A percentile compares a stretch with the other conserved stretches of the same genome.
phyloP scores from a whole-genome alignment of 2,113 vertebrate genomes.

The Dipodomys merriami region DNA sequence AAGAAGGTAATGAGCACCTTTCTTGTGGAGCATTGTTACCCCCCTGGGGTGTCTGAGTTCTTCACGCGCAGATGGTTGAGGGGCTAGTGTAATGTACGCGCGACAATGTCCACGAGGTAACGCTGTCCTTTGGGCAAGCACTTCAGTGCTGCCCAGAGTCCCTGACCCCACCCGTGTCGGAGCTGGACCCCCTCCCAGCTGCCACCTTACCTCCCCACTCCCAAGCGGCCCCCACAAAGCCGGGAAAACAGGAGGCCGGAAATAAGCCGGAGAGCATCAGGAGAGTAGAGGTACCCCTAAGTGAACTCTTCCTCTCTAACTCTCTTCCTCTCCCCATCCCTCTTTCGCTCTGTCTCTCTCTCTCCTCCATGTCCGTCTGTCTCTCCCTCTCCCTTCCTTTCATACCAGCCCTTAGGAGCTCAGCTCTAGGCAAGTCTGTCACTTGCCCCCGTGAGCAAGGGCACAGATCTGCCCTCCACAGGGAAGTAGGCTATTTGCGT shows the following conservation, averaged over 20 bases:
- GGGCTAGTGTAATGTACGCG: no score
- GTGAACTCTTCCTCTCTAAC: not conserved
- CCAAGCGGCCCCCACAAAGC: not conserved
- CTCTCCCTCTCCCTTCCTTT: no score
- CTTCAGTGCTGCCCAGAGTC: not conserved
- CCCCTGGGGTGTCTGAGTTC: no score
- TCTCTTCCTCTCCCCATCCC: no score
- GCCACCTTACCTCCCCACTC: not conserved
- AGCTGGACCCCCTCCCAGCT: no score
- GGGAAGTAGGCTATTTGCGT: not conserved
- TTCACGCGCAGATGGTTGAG: no score
- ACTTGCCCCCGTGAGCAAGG: not conserved
- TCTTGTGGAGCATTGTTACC: no score
- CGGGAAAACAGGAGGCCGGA: not conserved
- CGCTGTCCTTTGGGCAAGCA: not conserved
- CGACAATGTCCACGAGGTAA: no score
- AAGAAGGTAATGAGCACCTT: no score
- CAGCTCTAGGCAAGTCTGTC: not conserved
- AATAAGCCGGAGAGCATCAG: not conserved
- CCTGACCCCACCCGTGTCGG: fast-evolving
- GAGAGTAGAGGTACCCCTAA: not conserved
- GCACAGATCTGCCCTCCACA: not conserved
- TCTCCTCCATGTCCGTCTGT: no score
- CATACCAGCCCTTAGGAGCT: no score
- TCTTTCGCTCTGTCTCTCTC: no score